These are phyloP conservation scores for Otus sunia DNA, from an alignment of 2,113 vertebrate species.

Conservation along the genomic window DNA sequence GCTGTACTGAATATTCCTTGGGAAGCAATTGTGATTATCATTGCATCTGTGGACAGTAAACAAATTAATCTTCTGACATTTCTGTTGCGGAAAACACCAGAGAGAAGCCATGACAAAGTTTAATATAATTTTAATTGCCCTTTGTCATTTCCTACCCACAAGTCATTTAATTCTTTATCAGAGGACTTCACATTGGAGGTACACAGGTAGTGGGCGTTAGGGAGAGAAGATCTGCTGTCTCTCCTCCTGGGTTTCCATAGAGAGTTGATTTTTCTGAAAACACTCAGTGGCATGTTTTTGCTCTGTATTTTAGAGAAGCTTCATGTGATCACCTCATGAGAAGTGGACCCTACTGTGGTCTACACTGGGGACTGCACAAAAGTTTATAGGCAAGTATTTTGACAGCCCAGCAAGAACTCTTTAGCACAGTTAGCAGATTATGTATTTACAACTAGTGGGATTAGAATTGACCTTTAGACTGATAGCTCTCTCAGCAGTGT, in stretches of 20 bases:
- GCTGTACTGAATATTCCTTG: neutral
- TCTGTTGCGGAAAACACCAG: neutral
- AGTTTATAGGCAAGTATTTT: neutral
- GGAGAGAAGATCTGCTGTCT: neutral
- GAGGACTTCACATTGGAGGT: neutral
- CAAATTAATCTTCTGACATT: neutral
- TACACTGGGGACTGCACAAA: neutral
- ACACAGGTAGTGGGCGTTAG: neutral
- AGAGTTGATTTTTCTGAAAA: neutral
- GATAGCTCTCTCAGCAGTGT: neutral
- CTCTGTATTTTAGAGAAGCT: neutral
- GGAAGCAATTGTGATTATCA: neutral
- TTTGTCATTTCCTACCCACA: conserved; percentile 8
- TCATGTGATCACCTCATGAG: neutral
- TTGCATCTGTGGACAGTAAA: neutral
- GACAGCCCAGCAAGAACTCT: neutral
- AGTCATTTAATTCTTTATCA: neutral
- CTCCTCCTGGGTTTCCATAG: neutral
- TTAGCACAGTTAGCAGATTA: neutral
- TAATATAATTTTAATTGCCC: neutral
- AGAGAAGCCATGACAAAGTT: conserved; percentile 16
- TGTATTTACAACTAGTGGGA: neutral
- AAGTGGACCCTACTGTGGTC: neutral
- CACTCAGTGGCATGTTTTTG: neutral
- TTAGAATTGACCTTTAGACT: neutral